These are phyloP conservation scores for Chymomyza amoena DNA, from an alignment of 2,888 invertebrate species.

Conservation along the genomic window DNA sequence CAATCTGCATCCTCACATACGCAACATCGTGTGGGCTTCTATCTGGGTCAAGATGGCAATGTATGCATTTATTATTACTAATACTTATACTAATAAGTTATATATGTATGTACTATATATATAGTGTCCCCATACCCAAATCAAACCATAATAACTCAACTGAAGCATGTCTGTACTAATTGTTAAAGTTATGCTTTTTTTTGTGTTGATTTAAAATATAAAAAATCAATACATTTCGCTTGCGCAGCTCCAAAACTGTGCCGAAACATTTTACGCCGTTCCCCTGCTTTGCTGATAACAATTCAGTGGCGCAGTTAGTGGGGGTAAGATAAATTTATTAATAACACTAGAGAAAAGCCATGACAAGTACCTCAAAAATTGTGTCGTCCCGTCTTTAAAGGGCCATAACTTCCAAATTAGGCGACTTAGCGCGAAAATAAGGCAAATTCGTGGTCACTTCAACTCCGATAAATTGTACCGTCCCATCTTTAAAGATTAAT, in stretches of 20 bases:
- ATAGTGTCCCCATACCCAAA: neutral
- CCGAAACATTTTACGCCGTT: neutral
- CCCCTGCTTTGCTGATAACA: no score
- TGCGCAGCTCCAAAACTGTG: neutral
- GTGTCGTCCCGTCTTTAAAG: no score
- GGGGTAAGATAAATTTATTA: no score
- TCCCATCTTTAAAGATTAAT: no score
- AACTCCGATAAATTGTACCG: no score
- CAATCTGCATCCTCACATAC: constrained; percentile 36
- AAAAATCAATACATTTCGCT: constrained; percentile 33
- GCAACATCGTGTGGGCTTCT: constrained; percentile 81
- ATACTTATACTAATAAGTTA: neutral
- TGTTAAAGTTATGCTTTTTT: constrained; percentile 2
- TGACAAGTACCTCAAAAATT: no score
- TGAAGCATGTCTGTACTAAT: constrained; percentile 8
- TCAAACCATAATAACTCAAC: constrained; percentile 13
- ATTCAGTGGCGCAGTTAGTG: no score
- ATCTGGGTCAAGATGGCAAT: constrained; percentile 85
- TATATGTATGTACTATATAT: constrained; percentile 12
- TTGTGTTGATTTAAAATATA: no score
- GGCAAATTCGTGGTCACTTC: no score
- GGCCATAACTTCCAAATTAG: no score
- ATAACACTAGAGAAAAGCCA: no score
- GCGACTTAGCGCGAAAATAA: no score
- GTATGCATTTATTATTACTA: constrained; percentile 70